phyloP scores from a whole-genome alignment of 2,113 vertebrate species.

The Suricata suricatta region DNA sequence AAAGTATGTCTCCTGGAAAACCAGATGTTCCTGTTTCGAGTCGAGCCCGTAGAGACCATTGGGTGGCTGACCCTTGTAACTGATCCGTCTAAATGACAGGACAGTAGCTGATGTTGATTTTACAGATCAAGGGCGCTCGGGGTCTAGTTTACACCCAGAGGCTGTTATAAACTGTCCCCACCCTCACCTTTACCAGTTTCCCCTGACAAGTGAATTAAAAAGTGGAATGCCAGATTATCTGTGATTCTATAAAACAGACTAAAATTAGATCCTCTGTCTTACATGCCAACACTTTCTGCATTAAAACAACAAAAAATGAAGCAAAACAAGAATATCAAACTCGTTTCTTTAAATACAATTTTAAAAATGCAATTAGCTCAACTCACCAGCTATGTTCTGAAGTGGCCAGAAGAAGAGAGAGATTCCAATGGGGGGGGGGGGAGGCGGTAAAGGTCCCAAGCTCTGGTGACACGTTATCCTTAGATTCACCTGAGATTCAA shows the following conservation, averaged over 20 bases:
- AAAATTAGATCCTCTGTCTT: not conserved
- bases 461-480: not conserved
- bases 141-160: not conserved
- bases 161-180: not conserved
- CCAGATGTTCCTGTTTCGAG: not conserved
- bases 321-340: not conserved
- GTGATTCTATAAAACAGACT: not conserved
- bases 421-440: not conserved
- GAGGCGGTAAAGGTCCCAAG: not conserved
- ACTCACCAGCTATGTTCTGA: not conserved
- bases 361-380: not conserved
- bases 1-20: not conserved
- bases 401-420: not conserved
- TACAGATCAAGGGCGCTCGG: not conserved
- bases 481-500: not conserved
- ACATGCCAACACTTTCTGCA: not conserved
- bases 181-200: not conserved
- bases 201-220: not conserved
- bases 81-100: not conserved
- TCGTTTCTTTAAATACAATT: not conserved
- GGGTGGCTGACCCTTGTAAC: not conserved
- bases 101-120: not conserved
- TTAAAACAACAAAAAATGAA: not conserved
- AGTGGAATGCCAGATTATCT: not conserved
- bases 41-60: not conserved